Evolutionary conservation across 2,888 invertebrate genomes (phyloP).

Genomic region (Drosophila recens): DNA sequence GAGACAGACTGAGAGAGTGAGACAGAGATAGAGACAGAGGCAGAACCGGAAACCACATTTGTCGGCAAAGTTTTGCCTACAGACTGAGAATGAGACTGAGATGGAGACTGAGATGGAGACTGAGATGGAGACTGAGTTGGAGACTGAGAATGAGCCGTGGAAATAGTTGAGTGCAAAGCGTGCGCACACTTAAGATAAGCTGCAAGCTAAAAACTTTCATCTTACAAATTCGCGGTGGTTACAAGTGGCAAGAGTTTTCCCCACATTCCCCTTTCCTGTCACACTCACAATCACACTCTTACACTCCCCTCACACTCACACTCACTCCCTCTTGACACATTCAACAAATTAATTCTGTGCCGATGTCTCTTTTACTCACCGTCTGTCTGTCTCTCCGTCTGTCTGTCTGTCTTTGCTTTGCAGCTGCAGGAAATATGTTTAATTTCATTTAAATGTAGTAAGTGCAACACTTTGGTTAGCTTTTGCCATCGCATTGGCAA

Average conservation of each 20-base stretch:
- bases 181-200: conserved; percentile 79
- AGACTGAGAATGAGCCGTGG: conserved; percentile 16
- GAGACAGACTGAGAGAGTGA: conserved; percentile 1
- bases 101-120: conserved; percentile 4
- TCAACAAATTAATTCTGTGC: conserved; percentile 76
- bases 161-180: conserved; percentile 78
- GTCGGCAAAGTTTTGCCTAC: conserved; percentile 66
- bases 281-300: background rate
- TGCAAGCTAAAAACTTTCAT: conserved; percentile 76
- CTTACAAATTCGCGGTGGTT: conserved; percentile 67
- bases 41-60: conserved; percentile 63
- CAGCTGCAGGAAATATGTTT: conserved; percentile 78
- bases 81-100: conserved; percentile 8
- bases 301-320: background rate
- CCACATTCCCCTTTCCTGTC: background rate
- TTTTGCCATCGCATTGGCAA: conserved; percentile 33
- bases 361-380: conserved; percentile 40
- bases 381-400: conserved; percentile 15
- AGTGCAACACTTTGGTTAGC: conserved; percentile 79
- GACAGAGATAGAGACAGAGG: conserved; percentile 5
- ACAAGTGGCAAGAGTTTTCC: background rate
- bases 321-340: conserved; percentile 49
- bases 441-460: conserved; percentile 78
- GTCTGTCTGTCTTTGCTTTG: conserved; percentile 35
- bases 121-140: background rate